These are phyloP conservation scores for Leptoteleia sp. DNA, from an alignment of 1,140 invertebrate species.

Conservation along the genomic window DNA sequence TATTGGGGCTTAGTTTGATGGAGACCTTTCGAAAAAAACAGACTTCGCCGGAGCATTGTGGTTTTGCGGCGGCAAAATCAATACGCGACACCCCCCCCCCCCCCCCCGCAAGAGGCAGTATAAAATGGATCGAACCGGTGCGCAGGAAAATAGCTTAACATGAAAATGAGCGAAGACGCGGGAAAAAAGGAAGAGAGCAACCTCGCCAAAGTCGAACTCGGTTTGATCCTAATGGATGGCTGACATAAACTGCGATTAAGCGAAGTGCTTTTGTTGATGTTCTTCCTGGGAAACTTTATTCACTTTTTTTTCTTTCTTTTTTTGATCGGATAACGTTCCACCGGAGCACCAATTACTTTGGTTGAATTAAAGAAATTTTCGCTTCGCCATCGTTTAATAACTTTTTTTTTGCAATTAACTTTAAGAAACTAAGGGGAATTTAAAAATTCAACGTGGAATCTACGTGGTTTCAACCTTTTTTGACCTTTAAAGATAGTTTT, in stretches of 20 bases:
- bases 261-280: slow-evolving; percentile 57
- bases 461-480: too few relatives aligned
- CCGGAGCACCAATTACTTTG: slow-evolving; percentile 18
- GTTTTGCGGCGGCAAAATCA: slow-evolving; percentile 73
- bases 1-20: slow-evolving; percentile 80
- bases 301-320: slow-evolving; percentile 25
- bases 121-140: slow-evolving; percentile 54
- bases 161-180: slow-evolving; percentile 66
- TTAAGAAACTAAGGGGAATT: too few relatives aligned
- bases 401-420: too few relatives aligned
- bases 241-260: slow-evolving; percentile 70
- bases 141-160: slow-evolving; percentile 69
- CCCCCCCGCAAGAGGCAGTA: slow-evolving; percentile 28
- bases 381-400: too few relatives aligned
- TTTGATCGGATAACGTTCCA: slow-evolving; percentile 16
- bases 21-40: slow-evolving; percentile 73
- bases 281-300: slow-evolving; percentile 20
- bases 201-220: slow-evolving; percentile 42
- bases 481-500: too few relatives aligned
- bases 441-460: too few relatives aligned
- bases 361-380: too few relatives aligned
- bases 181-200: slow-evolving; percentile 34
- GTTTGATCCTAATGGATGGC: slow-evolving; percentile 66
- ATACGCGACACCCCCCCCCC: slow-evolving; percentile 66
- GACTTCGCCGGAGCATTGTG: slow-evolving; percentile 48